Conservation (phyloP, 2,888 invertebrate genomes). For the Amphimallon solstitiale region DNA sequence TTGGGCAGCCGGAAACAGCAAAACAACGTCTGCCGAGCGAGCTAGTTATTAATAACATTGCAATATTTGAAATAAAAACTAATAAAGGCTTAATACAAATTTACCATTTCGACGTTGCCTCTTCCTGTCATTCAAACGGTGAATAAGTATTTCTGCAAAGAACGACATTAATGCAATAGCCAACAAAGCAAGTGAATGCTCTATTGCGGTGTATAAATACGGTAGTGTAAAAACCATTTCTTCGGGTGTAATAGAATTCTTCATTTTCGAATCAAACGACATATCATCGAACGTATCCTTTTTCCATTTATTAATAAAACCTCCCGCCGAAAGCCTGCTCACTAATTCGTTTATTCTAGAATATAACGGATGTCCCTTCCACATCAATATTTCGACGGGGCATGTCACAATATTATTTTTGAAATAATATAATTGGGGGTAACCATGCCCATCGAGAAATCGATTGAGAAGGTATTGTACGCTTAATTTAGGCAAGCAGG, state of each 20-base stretch:
- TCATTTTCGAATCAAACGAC: not conserved
- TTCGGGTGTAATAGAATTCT: conserved; percentile 18
- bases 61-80: too few species aligned
- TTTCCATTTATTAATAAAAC: conserved; percentile 50
- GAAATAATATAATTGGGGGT: conserved; percentile 49
- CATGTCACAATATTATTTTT: conserved; percentile 52
- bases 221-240: conserved; percentile 35
- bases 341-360: conserved; percentile 51
- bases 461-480: conserved; percentile 51
- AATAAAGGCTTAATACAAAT: too few species aligned
- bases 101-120: too few species aligned
- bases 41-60: too few species aligned
- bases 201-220: conserved; percentile 43
- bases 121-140: too few species aligned
- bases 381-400: conserved; percentile 56
- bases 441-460: conserved; percentile 47
- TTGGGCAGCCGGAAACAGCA: too few species aligned
- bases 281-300: conserved; percentile 45
- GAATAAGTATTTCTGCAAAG: conserved; percentile 31
- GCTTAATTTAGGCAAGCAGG: conserved; percentile 53
- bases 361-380: conserved; percentile 56
- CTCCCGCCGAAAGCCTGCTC: conserved; percentile 51
- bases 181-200: conserved; percentile 24
- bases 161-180: conserved; percentile 29
- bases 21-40: too few species aligned